Conservation (phyloP, 2,113 vertebrate species). For the Ageneiosus marmoratus region DNA sequence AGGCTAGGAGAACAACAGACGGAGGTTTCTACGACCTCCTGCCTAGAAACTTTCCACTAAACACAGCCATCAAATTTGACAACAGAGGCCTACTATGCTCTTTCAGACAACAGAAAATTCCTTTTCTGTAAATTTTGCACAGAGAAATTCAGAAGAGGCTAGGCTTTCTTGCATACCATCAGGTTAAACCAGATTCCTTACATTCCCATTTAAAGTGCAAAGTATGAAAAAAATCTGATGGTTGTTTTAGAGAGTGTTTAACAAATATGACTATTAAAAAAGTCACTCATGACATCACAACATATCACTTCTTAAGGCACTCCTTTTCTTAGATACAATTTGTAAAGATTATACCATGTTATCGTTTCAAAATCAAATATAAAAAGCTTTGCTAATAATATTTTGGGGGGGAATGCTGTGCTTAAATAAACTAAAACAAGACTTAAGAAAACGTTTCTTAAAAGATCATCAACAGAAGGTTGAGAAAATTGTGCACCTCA, state of each 20-base stretch:
- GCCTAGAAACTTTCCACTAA: not conserved
- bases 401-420: not conserved
- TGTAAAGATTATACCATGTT: not conserved
- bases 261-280: too few species aligned
- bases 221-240: not conserved
- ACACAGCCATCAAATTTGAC: not conserved
- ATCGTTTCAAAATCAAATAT: not conserved
- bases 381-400: not conserved
- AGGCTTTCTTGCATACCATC: not conserved
- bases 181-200: conserved; percentile 1
- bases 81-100: not conserved
- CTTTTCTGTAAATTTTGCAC: not conserved
- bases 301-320: not conserved
- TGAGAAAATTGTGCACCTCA: too few species aligned
- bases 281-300: not conserved
- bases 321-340: not conserved
- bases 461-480: not conserved
- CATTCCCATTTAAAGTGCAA: not conserved
- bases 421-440: not conserved
- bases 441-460: not conserved
- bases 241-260: not conserved
- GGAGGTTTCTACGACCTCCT: not conserved
- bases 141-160: not conserved
- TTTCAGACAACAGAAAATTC: not conserved
- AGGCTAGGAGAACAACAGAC: not conserved